Base-by-base conservation (phyloP, 2,888 invertebrate genomes). In the Eilema sororculum region DNA sequence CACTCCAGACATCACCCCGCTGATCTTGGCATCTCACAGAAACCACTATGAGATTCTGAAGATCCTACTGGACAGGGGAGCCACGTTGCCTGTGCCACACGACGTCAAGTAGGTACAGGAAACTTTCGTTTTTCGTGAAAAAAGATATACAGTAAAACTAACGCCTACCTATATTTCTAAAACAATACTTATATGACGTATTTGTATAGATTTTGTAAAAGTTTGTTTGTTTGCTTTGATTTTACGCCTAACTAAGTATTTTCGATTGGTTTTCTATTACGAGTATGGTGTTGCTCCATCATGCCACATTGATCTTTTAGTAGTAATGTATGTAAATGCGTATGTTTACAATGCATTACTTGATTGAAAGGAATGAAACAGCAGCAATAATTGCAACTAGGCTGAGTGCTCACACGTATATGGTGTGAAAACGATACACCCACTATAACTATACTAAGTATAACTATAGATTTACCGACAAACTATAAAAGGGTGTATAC, bases 31-130 rank as follows among this genome's bases (percentile, higher is more conserved):
- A 3, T 98, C 99, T 24, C 99, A 99, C 90, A 97, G 98, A 91
- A 99, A 99, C 95, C 99, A 99, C 95, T 99, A 99, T 91, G 99
- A 99, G 96, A 99, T 99, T 87, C 96, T 99, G 66, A 99, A 99
- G 95, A 97, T 99, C 78, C 96, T 99, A 22, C 95, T 99, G 78
- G 99, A 99, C 92, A 96, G 99, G 73, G 99, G 99, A 46, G 99
- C 99, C 68, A 97, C 98, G 8, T 96, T 99, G 74, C 98, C 98
- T 0, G 97, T 98, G 92, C 98, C 98, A 68, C 98, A 98, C 95
- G 98, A 98, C 95, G 98, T 98, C 89, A 97, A 98, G 97, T 98
- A 95, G 95, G 94, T 94, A 93, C 96, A 92, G 89, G 73, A 33
- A 52, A 28, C 28, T 46, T 67, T 20, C 52, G n/a, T 60, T 30